Evolutionary conservation across 2,113 vertebrate genomes (phyloP).

Genomic region (Albula glossodonta): DNA sequence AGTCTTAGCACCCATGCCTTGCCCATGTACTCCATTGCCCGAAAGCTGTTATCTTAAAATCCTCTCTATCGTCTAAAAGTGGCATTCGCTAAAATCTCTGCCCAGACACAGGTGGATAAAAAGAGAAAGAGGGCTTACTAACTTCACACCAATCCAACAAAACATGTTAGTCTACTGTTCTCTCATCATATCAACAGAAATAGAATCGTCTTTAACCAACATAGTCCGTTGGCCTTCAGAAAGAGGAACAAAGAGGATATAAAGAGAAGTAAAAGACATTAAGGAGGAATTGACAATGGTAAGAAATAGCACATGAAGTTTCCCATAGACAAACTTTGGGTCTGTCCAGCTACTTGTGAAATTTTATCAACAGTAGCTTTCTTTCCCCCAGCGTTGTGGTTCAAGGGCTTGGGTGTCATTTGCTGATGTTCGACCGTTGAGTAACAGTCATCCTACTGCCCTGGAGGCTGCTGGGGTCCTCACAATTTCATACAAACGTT

Average conservation of each 20-base stretch:
- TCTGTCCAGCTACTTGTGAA: conserved; percentile 38
- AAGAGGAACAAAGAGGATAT: conserved; percentile 29
- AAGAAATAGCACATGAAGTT: not conserved
- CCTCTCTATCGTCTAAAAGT: not conserved
- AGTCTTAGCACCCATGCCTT: conserved; percentile 5
- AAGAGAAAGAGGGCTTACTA: not conserved
- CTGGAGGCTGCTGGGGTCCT: conserved; percentile 6
- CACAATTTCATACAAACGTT: not conserved
- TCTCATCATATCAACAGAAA: not conserved
- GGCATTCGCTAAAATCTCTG: conserved; percentile 15
- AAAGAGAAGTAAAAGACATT: not conserved
- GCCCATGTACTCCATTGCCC: conserved; percentile 8
- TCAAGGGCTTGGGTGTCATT: conserved; percentile 31
- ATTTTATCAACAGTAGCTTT: conserved; percentile 41
- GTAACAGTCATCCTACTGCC: conserved; percentile 22
- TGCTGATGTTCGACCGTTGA: conserved; percentile 10
- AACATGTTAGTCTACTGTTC: not conserved
- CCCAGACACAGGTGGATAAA: conserved; percentile 1
- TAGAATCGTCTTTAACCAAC: not conserved
- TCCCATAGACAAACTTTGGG: too few species aligned
- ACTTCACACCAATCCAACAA: not conserved
- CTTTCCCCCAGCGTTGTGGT: conserved; percentile 14
- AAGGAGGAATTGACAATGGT: not conserved
- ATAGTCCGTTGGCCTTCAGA: conserved; percentile 19
- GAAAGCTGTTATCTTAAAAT: conserved; percentile 36